Evolutionary conservation across 2,113 vertebrate genomes (phyloP), one percentile per base, ranked within the genome.

Genomic region (Empidonax traillii): DNA sequence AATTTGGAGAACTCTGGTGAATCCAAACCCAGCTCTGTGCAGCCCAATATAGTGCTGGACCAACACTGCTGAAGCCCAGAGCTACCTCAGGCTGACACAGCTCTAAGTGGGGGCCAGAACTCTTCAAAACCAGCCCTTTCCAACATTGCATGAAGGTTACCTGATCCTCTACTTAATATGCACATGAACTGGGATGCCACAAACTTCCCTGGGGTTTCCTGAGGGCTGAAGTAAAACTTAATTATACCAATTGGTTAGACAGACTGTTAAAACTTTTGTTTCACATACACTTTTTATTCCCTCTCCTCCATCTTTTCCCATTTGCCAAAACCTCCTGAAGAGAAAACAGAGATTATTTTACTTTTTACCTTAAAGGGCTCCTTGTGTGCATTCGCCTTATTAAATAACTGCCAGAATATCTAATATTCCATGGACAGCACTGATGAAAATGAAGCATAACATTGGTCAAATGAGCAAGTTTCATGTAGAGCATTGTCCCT

Each of bases 341-440:
- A 93, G 96, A 97, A 98, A 97, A 95, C 78, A 93, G 84, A 94
- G 91, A 97, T 97, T 94, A 91, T 94, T 97, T 98, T 98, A 94
- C 89, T 90, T 94, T 94, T 96, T 91, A 87, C 84, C 93, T 94
- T 96, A 96, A 97, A 97, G 93, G 76, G 81, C 59, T 96, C 96
- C 93, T 97, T 96, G 80, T 94, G 67, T 93, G 87, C 80, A 9
- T 94, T 91, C 63, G 73, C 63, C 91, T 96, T 95, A 96, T 97
- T 96, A 94, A 97, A 97, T 93, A 96, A 92, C 75, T 87, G 82
- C 92, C 85, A 89, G 96, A 96, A 96, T 96, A 93, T 94, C 90
- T 95, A 93, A 97, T 96, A 88, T 86, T 97, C 91, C 62, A 82
- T 96, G 89, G 94, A 96, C 80, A 95, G 93, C 43, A n/a, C 61